Percentiles rank a stretch among this genome's conserved stretches.
Conservation (phyloP, 2,113 vertebrate genomes). For the Neomonachus schauinslandi region DNA sequence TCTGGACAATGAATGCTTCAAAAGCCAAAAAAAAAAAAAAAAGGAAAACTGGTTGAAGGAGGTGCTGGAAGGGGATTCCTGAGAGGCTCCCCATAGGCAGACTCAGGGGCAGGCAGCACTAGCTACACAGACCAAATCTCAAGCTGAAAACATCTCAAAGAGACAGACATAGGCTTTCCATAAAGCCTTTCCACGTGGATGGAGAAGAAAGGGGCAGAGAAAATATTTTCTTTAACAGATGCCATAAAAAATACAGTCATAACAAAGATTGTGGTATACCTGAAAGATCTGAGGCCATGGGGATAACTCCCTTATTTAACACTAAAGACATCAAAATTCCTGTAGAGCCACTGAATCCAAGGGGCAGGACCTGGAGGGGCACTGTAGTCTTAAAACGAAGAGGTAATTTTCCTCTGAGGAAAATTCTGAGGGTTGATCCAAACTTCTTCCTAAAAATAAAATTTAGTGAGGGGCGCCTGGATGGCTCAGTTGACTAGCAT, state of each 20-base stretch:
- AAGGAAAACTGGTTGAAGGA: neutral
- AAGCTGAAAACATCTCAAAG: neutral
- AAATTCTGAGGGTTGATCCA: neutral
- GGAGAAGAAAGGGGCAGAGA: neutral
- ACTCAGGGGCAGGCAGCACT: neutral
- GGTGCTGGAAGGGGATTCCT: neutral
- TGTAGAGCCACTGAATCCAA: neutral
- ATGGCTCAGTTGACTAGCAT: neutral
- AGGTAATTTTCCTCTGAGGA: neutral
- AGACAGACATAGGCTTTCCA: neutral
- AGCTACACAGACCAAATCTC: neutral
- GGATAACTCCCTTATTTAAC: neutral
- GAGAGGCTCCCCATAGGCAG: neutral
- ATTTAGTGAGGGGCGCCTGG: neutral
- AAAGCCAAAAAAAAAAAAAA: neutral
- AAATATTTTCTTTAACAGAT: neutral
- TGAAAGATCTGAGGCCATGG: neutral
- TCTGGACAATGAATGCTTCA: neutral
- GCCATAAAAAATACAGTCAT: neutral
- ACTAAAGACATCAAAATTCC: neutral
- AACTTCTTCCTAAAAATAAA: neutral
- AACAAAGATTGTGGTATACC: neutral
- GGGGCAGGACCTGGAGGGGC: neutral
- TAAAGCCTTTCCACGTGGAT: neutral
- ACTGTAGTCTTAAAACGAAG: neutral